Conservation (phyloP, 1,140 invertebrate species). For the Metaphire vulgaris region DNA sequence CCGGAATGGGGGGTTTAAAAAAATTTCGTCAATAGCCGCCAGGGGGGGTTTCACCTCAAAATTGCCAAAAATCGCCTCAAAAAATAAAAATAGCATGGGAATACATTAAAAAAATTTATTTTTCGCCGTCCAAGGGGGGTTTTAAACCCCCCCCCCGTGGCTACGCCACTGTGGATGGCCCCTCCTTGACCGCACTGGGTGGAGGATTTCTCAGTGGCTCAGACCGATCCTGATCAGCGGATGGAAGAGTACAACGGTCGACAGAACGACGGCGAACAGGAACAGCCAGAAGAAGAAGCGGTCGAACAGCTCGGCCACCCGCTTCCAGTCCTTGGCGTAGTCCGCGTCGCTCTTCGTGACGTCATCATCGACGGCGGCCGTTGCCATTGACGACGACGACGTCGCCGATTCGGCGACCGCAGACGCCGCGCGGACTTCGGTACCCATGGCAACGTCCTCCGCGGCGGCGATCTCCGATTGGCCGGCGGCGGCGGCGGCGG, state of each 20-base stretch:
- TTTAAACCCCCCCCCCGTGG: too few relatives aligned
- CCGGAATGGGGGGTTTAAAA: too few relatives aligned
- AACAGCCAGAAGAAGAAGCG: conserved; percentile 26
- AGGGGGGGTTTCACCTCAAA: not conserved
- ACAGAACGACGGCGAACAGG: conserved; percentile 18
- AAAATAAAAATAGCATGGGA: not conserved
- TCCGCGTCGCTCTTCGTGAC: not conserved
- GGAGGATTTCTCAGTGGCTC: not conserved
- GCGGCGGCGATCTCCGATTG: not conserved
- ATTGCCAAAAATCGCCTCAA: not conserved
- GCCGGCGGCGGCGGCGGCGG: not conserved
- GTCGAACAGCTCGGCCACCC: conserved; percentile 21
- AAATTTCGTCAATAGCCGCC: too few relatives aligned
- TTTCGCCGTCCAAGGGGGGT: too few relatives aligned
- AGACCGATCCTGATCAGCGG: conserved; percentile 15
- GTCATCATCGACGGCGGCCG: not conserved
- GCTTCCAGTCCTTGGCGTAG: conserved; percentile 19
- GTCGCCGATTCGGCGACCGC: not conserved
- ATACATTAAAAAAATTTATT: too few relatives aligned
- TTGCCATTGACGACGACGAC: not conserved
- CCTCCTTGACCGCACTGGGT: not conserved
- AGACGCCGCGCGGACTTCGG: not conserved
- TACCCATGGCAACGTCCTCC: not conserved
- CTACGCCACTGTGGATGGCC: not conserved
- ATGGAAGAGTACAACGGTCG: conserved; percentile 24